phyloP scores from a whole-genome alignment of 2,113 vertebrate species.

The Gracilinanus agilis region DNA sequence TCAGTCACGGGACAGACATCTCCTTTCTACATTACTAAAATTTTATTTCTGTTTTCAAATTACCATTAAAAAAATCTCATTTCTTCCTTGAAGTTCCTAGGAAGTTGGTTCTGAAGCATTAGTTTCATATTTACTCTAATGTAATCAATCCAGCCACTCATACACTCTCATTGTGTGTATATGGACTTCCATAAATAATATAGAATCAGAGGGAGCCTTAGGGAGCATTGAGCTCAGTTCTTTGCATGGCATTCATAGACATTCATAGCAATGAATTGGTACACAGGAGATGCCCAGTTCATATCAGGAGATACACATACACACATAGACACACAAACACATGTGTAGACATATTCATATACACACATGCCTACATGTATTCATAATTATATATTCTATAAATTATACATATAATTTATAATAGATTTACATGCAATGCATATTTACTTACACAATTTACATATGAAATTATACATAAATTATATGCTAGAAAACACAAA shows the following conservation, averaged over 20 bases:
- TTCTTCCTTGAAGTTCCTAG: background rate
- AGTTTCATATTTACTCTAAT: background rate
- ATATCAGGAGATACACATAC: background rate
- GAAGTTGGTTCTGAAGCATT: background rate
- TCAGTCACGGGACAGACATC: background rate
- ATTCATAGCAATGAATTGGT: background rate
- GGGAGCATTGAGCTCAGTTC: background rate
- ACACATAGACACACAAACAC: background rate
- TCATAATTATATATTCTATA: no score
- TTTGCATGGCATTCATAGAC: background rate
- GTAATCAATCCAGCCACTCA: background rate
- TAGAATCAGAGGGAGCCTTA: background rate
- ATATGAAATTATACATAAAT: background rate
- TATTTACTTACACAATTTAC: no score
- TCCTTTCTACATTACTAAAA: accelerated
- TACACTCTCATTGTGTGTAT: background rate
- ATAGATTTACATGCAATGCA: no score
- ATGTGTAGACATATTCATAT: background rate
- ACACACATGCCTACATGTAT: no score
- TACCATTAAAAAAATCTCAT: background rate
- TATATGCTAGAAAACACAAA: background rate
- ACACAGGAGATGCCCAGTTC: background rate
- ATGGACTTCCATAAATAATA: background rate
- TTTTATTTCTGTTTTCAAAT: background rate
- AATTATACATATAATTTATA: no score